These are phyloP conservation scores for Maccullochella peelii DNA, from an alignment of 2,113 vertebrate genomes.

Conservation along the genomic window DNA sequence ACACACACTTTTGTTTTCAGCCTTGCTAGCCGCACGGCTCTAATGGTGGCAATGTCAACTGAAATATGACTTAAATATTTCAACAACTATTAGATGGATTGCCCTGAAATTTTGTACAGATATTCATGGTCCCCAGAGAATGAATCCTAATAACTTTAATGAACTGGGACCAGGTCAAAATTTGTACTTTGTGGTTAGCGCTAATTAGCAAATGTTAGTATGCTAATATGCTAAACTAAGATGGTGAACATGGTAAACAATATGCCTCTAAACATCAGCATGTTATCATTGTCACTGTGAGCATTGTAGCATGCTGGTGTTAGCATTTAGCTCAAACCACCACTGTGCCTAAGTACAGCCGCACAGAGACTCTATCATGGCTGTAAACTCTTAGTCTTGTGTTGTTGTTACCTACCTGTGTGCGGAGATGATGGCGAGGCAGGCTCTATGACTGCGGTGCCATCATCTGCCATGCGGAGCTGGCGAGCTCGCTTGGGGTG, in stretches of 20 bases:
- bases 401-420: slow-evolving; percentile 79
- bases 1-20: not conserved
- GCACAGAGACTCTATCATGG: not conserved
- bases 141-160: not conserved
- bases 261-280: not conserved
- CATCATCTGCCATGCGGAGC: slow-evolving; percentile 85
- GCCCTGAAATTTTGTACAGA: not conserved
- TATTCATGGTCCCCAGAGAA: not conserved
- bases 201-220: no score
- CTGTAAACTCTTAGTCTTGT: not conserved
- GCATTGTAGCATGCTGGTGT: not conserved
- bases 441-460: slow-evolving; percentile 84
- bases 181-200: not conserved
- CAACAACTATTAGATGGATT: not conserved
- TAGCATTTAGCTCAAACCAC: not conserved
- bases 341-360: not conserved
- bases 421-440: slow-evolving; percentile 84
- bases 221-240: no score
- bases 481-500: slow-evolving; percentile 81
- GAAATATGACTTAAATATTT: no score
- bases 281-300: not conserved
- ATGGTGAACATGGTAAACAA: no score
- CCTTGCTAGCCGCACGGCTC: not conserved
- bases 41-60: not conserved
- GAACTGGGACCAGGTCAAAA: no score